Conservation (phyloP, 2,797 vertebrate species). For the Melanotaenia nigrans region DNA sequence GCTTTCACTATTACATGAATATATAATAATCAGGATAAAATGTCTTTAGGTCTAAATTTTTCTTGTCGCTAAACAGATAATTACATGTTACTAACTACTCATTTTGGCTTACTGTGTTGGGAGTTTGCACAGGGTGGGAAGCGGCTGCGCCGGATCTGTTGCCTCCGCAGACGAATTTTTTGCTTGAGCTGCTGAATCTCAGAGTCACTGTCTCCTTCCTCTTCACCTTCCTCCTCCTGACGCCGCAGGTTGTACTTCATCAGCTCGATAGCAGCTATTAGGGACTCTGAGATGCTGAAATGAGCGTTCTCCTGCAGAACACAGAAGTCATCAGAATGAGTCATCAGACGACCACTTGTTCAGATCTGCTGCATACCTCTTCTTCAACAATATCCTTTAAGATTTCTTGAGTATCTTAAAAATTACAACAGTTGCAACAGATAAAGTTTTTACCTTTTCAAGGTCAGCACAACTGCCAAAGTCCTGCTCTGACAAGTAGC, state of each 20-base stretch:
- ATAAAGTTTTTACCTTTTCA: slow-evolving; percentile 87
- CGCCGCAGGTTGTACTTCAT: slow-evolving; percentile 95
- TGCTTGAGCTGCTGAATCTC: slow-evolving; percentile 98
- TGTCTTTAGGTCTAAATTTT: neutral
- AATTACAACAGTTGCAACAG: neutral
- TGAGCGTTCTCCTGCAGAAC: slow-evolving; percentile 93
- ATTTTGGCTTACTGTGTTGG: slow-evolving; percentile 68
- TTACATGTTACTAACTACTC: neutral
- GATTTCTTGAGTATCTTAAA: neutral
- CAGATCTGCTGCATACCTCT: neutral
- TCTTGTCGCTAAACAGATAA: neutral
- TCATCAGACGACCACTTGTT: neutral
- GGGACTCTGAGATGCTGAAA: slow-evolving; percentile 97
- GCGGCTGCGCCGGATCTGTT: slow-evolving; percentile 90
- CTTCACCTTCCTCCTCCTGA: slow-evolving; percentile 76
- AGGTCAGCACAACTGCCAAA: slow-evolving; percentile 98
- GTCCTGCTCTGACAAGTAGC: slow-evolving; percentile 98
- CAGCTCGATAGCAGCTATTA: slow-evolving; percentile 97
- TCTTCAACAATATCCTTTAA: neutral
- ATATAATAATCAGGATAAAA: neutral
- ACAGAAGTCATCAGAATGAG: neutral
- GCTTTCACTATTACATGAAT: neutral
- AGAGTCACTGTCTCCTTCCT: slow-evolving; percentile 90
- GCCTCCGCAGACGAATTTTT: slow-evolving; percentile 93
- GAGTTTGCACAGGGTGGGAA: slow-evolving; percentile 67